Conservation (phyloP, 2,888 invertebrate genomes). For the Orchesella flavescens region DNA sequence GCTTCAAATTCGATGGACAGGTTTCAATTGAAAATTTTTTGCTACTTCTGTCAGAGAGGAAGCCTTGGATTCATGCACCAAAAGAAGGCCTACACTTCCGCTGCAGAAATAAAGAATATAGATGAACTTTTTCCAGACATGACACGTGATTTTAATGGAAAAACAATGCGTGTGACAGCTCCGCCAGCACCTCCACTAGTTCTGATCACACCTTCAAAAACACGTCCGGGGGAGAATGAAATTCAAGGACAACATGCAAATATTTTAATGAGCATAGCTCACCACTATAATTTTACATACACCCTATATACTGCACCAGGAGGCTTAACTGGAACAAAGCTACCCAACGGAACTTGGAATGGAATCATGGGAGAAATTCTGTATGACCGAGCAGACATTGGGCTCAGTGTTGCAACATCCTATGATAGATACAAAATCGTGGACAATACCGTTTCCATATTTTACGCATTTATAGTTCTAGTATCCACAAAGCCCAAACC, state of each 20-base stretch:
- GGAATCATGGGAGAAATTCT: conserved; percentile 70
- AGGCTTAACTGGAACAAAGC: conserved; percentile 66
- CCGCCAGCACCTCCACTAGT: conserved; percentile 69
- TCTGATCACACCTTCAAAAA: conserved; percentile 53
- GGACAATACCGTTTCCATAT: conserved; percentile 66
- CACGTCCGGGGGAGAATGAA: conserved; percentile 48
- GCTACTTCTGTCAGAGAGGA: conserved; percentile 66
- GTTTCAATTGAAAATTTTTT: conserved; percentile 44
- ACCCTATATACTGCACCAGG: conserved; percentile 59
- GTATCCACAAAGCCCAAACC: conserved; percentile 70
- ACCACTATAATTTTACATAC: conserved; percentile 67
- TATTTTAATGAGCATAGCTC: conserved; percentile 60
- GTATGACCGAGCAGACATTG: conserved; percentile 67
- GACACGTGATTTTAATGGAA: conserved; percentile 62
- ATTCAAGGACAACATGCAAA: conserved; percentile 69
- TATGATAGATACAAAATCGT: conserved; percentile 65
- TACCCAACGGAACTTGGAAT: conserved; percentile 69
- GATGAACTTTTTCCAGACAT: conserved; percentile 67
- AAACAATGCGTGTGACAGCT: conserved; percentile 61
- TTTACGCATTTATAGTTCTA: conserved; percentile 69
- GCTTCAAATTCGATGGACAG: background rate
- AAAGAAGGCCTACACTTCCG: background rate
- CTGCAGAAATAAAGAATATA: background rate
- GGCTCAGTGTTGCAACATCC: conserved; percentile 67
- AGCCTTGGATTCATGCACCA: conserved; percentile 30